A percentile compares a stretch with the other conserved stretches of the same genome.
These are phyloP conservation scores for Epirrita christyi DNA, from an alignment of 2,888 invertebrate species.

Conservation along the genomic window DNA sequence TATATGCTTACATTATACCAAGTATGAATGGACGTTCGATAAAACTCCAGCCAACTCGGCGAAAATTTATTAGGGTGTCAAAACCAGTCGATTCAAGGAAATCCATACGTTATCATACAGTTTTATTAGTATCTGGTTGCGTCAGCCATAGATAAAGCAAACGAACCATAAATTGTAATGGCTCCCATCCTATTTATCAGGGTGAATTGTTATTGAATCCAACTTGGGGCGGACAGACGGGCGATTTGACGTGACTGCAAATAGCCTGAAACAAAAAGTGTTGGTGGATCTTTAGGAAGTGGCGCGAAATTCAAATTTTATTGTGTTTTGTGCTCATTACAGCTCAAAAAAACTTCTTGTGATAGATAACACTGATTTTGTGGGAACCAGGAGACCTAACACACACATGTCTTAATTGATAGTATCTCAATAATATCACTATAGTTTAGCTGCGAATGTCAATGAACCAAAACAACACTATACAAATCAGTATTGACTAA, in stretches of 20 bases:
- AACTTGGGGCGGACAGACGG: slow-evolving; percentile 14
- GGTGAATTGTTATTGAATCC: slow-evolving; percentile 48
- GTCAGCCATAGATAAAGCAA: slow-evolving; percentile 60
- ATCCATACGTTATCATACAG: slow-evolving; percentile 35
- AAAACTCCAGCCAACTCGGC: slow-evolving; percentile 25
- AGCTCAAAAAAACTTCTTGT: too few species aligned
- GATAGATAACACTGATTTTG: too few species aligned
- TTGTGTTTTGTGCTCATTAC: too few species aligned
- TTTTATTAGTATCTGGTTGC: slow-evolving; percentile 56
- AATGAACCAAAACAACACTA: too few species aligned
- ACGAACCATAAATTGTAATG: slow-evolving; percentile 69
- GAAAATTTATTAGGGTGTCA: slow-evolving; percentile 34
- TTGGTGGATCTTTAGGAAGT: too few species aligned
- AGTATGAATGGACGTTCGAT: slow-evolving; percentile 4
- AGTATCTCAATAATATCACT: too few species aligned
- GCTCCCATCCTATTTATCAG: slow-evolving; percentile 65
- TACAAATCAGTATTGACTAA: too few species aligned
- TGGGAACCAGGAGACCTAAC: too few species aligned
- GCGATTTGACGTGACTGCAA: slow-evolving; percentile 1
- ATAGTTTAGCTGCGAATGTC: too few species aligned
- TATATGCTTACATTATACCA: not conserved
- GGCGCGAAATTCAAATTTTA: too few species aligned
- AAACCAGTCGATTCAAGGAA: slow-evolving; percentile 28
- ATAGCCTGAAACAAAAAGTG: too few species aligned
- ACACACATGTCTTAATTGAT: too few species aligned